Base-by-base conservation (phyloP, 2,888 invertebrate genomes). In the Palloptera scutellata region DNA sequence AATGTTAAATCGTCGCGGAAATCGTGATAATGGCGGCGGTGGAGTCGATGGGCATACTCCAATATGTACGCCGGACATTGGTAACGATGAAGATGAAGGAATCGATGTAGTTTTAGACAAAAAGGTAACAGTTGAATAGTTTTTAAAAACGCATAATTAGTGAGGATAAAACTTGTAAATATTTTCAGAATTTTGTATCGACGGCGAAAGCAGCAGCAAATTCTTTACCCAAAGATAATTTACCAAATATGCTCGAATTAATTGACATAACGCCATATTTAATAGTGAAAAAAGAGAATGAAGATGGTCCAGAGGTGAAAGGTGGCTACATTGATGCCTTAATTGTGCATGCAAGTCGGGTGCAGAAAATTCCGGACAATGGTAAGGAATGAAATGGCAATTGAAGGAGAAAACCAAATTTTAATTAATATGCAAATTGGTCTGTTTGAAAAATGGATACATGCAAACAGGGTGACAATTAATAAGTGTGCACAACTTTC, bases 291-390 rank as follows among this genome's bases (percentile, higher is more conserved):
- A 91, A 91, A 78, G 83, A 88, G 1, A 91, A 92, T 40, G 94
- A 93, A 80, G 96, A 96, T 71, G 95, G 95, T 4, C 95, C 95
- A 0, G 95, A 96, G 76, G 91, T 97, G 52, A 90, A 96, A 68
- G 98, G 98, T 10, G 98, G 98, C 9, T 91, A 94, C 71, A 91
- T 95, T 1, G 97, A 98, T 84, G 97, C 97, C 1, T 89, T 99
- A 64, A 92, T 98, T 72, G 96, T 98, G 53, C 94, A 97, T 81
- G 98, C 98, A 58, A 97, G 97, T 66, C 95, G 95, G 86, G 94
- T 95, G 71, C 94, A 94, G 82, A 96, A 95, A 88, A 79, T 78
- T 69, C 75, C 78, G 67, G 84, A 84, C 72, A 84, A 84, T 78
- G 83, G 85, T 84, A 77, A 42, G 20, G 41, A 45, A 30, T 6